Percentiles rank a stretch among this genome's conserved stretches.
Evolutionary conservation across 2,113 vertebrate species (phyloP).

Genomic region (Gambusia affinis): DNA sequence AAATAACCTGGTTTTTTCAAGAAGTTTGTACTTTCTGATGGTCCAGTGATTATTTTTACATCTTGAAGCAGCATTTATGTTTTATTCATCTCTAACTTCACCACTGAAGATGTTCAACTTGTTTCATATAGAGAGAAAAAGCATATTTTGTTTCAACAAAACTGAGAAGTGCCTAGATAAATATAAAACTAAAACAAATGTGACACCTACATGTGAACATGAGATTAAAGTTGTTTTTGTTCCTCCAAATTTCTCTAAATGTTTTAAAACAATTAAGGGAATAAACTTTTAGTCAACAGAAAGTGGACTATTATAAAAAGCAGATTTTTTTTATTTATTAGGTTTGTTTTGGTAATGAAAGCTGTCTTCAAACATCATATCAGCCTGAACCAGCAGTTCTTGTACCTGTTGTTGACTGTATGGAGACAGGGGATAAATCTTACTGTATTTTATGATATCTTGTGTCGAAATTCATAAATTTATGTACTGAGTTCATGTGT

Average conservation of each 20-base stretch:
- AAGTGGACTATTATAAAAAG: background rate
- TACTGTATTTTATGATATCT: background rate
- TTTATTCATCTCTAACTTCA: no score
- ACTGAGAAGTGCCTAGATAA: background rate
- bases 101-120: background rate
- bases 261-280: background rate
- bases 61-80: background rate
- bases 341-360: conserved; percentile 12
- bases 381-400: conserved; percentile 6
- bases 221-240: background rate
- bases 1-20: background rate
- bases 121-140: no score
- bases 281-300: no score
- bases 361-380: background rate
- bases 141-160: background rate
- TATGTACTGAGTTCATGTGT: background rate
- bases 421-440: background rate
- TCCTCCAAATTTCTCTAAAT: background rate
- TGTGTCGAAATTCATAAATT: background rate
- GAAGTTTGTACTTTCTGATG: background rate
- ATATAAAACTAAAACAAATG: background rate
- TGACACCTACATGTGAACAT: background rate
- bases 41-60: background rate
- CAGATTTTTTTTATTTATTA: conserved; percentile 1
- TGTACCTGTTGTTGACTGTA: background rate